These are phyloP conservation scores for Nineta flava DNA, from an alignment of 2,888 invertebrate genomes.

Conservation along the genomic window DNA sequence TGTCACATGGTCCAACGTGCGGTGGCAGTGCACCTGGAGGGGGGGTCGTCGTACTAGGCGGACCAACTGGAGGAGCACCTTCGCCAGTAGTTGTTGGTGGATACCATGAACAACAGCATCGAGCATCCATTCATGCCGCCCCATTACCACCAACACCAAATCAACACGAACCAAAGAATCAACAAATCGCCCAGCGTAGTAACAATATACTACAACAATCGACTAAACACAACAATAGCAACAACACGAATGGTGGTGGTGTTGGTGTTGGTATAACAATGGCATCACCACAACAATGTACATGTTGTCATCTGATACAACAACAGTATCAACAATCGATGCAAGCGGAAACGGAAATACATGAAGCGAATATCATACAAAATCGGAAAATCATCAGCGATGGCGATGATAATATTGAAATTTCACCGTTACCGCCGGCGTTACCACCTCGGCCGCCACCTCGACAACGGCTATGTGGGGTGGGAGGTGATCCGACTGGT, in stretches of 20 bases:
- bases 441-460: constrained; percentile 30
- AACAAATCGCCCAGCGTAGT: neutral
- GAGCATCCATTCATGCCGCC: constrained; percentile 18
- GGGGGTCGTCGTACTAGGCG: neutral
- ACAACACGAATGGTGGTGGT: too few species aligned
- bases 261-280: neutral
- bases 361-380: constrained; percentile 13
- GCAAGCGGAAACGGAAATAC: constrained; percentile 14
- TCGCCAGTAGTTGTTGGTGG: constrained; percentile 17
- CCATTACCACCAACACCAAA: too few species aligned
- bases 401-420: constrained; percentile 27
- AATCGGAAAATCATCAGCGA: constrained; percentile 24
- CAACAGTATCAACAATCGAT: constrained; percentile 15
- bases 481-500: constrained; percentile 6
- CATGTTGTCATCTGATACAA: constrained; percentile 9
- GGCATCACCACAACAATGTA: neutral
- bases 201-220: neutral
- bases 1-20: constrained; percentile 5
- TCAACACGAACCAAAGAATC: constrained; percentile 5
- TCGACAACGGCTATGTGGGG: constrained; percentile 24
- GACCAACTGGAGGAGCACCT: constrained; percentile 4
- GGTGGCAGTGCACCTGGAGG: constrained; percentile 4
- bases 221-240: neutral
- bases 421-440: constrained; percentile 29
- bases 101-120: constrained; percentile 6